Conservation (phyloP, 2,888 invertebrate genomes). For the Nasonia oneida region DNA sequence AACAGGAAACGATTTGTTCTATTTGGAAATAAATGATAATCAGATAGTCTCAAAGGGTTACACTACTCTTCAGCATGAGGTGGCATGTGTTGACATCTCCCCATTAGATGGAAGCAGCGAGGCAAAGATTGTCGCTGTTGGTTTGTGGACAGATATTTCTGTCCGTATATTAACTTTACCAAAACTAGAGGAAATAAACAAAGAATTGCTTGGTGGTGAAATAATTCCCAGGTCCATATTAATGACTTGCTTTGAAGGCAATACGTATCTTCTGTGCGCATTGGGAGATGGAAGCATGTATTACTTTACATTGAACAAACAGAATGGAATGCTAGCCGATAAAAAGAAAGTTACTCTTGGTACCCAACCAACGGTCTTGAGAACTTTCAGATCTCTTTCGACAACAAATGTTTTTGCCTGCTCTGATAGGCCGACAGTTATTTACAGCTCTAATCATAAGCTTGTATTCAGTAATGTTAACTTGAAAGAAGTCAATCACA, state of each 20-base stretch:
- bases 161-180: conserved; percentile 92
- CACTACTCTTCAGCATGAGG: conserved; percentile 93
- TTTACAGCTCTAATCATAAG: conserved; percentile 99
- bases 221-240: conserved; percentile 98
- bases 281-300: conserved; percentile 98
- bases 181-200: conserved; percentile 88
- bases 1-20: conserved; percentile 92
- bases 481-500: conserved; percentile 96
- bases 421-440: conserved; percentile 98
- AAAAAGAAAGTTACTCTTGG: conserved; percentile 98
- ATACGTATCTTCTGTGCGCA: conserved; percentile 93
- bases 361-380: conserved; percentile 96
- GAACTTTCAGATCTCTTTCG: conserved; percentile 92
- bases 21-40: conserved; percentile 86
- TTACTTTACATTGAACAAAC: conserved; percentile 93
- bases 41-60: conserved; percentile 84
- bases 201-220: conserved; percentile 95
- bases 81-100: conserved; percentile 97
- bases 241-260: conserved; percentile 96
- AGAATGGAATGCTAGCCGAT: conserved; percentile 88
- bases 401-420: conserved; percentile 99
- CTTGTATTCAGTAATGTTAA: conserved; percentile 99
- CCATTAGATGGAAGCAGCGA: conserved; percentile 85
- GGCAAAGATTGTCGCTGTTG: conserved; percentile 92
- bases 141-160: conserved; percentile 98